Base-by-base conservation (phyloP, 2,113 vertebrate species). In the Myotis davidii region DNA sequence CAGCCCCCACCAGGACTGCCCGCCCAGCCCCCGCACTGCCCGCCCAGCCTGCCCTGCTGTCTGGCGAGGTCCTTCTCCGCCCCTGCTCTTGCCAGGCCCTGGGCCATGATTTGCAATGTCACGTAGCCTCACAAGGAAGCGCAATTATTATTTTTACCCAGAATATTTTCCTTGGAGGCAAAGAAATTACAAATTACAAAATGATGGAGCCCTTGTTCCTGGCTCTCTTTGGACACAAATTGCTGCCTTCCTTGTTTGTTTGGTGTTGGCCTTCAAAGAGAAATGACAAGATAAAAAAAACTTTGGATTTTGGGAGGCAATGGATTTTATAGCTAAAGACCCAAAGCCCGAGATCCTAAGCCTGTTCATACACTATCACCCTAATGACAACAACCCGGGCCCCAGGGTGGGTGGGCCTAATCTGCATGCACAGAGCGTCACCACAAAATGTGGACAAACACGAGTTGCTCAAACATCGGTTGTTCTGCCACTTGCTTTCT, bases 121-220 rank as follows among this genome's bases (percentile, higher is more conserved):
- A 23, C 1, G 9, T 2, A 39, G 59, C 32, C 48, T 81, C 18
- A 77, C 2, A 18, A 72, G 59, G 52, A 88, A 52, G 39, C n/a
- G 45, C 61, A 27, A 23, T 67, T 84, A 92, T 74, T 59, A 32
- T n/a, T 59, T 88, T 88, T 84, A 90, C 11, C 18, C 52, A 88
- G 59, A 13, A 69, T 87, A 34, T 94, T 97, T 91, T 85, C 39
- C 88, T 92, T 82, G 18, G 45, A 96, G 42, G 93, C 32, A 25
- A 42, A 95, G 78, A 94, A 77, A 94, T 90, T 34, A 92, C 27
- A 96, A 69, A 72, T 72, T 45, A 64, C 42, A 85, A 74, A 88
- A 85, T 85, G 93, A 94, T 9, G 34, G 16, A 81, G 48, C 25
- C 45, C 48, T 91, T 84, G 42, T 52, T 74, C 50, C 42, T 18